Percentiles rank a stretch among this genome's conserved stretches.
These are phyloP conservation scores for Coptodon bakossiorum DNA, from an alignment of 2,113 vertebrate species.

Conservation along the genomic window DNA sequence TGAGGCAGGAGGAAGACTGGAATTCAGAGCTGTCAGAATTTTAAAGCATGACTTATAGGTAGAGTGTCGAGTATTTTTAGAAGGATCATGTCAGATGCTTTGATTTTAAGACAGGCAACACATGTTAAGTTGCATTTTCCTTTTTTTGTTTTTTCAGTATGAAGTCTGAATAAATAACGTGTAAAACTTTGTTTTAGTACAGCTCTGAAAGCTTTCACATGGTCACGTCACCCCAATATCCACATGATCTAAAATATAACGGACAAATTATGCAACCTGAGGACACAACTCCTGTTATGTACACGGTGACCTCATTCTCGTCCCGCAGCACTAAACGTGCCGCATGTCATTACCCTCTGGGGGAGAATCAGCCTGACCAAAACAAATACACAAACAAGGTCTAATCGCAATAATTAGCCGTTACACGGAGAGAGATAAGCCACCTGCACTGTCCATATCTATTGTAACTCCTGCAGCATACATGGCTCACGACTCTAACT, in stretches of 20 bases:
- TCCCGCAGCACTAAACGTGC: neutral
- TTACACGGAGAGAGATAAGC: constrained; percentile 11
- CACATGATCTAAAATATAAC: neutral
- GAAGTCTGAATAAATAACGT: neutral
- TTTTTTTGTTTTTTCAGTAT: neutral
- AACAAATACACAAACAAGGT: neutral
- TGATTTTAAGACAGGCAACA: neutral
- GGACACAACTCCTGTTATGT: constrained; percentile 16
- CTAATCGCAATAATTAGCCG: constrained; percentile 40
- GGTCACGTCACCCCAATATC: neutral
- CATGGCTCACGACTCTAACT: neutral
- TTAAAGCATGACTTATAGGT: neutral
- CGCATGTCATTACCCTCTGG: constrained; percentile 3
- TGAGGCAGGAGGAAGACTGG: neutral
- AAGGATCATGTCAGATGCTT: neutral
- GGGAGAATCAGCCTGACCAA: neutral
- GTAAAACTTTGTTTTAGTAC: neutral
- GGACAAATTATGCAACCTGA: neutral
- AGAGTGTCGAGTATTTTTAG: constrained; percentile 2
- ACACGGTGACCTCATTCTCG: neutral
- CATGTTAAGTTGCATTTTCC: neutral
- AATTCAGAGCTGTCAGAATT: constrained; percentile 20
- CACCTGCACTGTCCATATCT: constrained; percentile 1
- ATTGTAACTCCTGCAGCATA: neutral
- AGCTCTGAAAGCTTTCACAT: neutral